Percentiles rank a stretch among this genome's conserved stretches.
Conservation (phyloP, 2,113 vertebrate species). For the Calyptommatus sinebrachiatus region DNA sequence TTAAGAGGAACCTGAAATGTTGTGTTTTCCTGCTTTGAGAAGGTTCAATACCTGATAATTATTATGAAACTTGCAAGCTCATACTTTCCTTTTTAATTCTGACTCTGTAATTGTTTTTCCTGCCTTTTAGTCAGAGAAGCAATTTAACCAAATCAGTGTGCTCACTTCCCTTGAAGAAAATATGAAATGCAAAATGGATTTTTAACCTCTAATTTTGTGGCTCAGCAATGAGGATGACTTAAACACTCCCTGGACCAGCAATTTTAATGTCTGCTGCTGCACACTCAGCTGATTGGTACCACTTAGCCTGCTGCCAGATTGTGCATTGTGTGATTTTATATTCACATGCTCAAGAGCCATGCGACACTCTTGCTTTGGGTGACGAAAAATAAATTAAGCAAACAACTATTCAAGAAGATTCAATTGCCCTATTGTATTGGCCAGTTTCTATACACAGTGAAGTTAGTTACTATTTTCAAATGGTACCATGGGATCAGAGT, state of each 20-base stretch:
- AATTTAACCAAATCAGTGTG: neutral
- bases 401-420: slow-evolving; percentile 36
- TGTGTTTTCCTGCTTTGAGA: neutral
- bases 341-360: accelerated
- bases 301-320: neutral
- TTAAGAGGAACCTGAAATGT: neutral
- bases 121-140: neutral
- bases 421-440: neutral
- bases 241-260: neutral
- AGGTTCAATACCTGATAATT: neutral
- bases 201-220: neutral
- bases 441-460: neutral
- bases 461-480: accelerated
- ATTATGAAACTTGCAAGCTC: neutral
- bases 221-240: neutral
- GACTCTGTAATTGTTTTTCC: neutral
- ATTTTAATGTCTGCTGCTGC: neutral
- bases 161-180: neutral
- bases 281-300: slow-evolving; percentile 13
- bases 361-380: slow-evolving; percentile 15
- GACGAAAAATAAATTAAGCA: slow-evolving; percentile 21
- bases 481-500: neutral
- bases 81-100: neutral
- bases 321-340: neutral
- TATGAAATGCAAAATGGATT: neutral